Evolutionary conservation across 2,888 invertebrate species (phyloP), one percentile per base, ranked within the genome.

Genomic region (Eristalis arbustorum): DNA sequence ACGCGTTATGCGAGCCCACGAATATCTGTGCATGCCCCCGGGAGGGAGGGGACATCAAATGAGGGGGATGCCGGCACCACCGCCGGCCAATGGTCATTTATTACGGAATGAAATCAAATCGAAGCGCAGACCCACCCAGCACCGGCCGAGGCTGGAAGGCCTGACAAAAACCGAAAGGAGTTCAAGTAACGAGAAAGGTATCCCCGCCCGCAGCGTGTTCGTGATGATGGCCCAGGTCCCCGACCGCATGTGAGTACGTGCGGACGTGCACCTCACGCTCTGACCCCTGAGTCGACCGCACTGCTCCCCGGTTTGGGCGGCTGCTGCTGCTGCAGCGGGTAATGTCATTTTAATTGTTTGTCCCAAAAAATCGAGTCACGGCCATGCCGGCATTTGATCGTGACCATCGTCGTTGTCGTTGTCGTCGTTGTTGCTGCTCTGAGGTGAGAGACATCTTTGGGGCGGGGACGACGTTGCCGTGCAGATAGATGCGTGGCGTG

Each of bases 271-370:
- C 25, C 80, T 72, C 80, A 80, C 81, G 80, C 84, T 75, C 81
- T 72, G 76, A 76, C 80, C 84, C 72, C 37, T 49, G 76, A 72
- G 75, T 72, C 42, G 42, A 49, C 66, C 83, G 23, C 83, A 83
- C 37, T 22, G 71, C n/a, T 64, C 68, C 57, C n/a, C 31, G 69
- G n/a, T 56, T n/a, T n/a, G n/a, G 69, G 40, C 61, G 64, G 78
- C 61, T 71, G 67, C 62, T 71, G 69, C 42, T 66, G 69, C 64
- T 80, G 81, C 77, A 64, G 76, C 76, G 37, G 81, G 75, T 88
- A 88, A 88, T 88, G 88, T 88, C 88, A 84, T 88, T 88, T 88
- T 88, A 88, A 88, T 88, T 84, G 88, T 88, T 88, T 88, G 88
- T 88, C 88, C 88, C 88, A 84, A 88, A 88, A 85, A 88, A 88